Conservation (phyloP, 2,113 vertebrate species). For the Marcusenius ussheri region DNA sequence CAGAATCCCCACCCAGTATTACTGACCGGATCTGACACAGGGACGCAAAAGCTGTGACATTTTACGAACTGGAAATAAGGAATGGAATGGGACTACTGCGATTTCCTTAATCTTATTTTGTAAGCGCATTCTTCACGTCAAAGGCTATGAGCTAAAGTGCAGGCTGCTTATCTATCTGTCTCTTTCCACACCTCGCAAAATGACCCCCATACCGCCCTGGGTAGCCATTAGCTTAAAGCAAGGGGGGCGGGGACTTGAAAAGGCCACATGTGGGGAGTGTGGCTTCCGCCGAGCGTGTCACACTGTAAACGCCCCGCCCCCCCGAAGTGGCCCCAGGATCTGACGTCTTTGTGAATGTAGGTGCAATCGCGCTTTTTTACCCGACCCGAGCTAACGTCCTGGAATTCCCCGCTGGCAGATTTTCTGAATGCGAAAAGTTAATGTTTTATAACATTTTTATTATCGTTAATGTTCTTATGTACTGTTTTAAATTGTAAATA, state of each 20-base stretch:
- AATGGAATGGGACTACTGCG: conserved; percentile 1
- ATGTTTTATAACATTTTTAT: conserved; percentile 87
- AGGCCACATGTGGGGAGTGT: neutral
- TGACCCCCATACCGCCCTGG: neutral
- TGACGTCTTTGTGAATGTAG: conserved; percentile 56
- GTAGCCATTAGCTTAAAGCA: neutral
- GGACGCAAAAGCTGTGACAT: conserved; percentile 18
- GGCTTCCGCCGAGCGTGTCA: neutral
- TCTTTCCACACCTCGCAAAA: neutral
- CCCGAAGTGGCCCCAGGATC: neutral
- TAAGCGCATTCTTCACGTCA: neutral
- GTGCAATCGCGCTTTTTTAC: conserved; percentile 56
- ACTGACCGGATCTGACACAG: neutral
- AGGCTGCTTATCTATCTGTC: neutral
- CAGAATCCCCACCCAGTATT: neutral
- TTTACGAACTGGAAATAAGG: conserved; percentile 29
- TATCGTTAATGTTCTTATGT: conserved; percentile 68
- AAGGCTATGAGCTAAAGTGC: neutral
- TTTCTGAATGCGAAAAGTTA: conserved; percentile 70
- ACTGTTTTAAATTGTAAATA: conserved; percentile 95
- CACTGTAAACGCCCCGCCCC: neutral
- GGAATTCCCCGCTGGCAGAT: conserved; percentile 58
- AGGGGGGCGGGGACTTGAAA: neutral
- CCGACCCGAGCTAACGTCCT: conserved; percentile 67
- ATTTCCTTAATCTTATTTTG: neutral